Conservation (phyloP, 2,888 invertebrate genomes). For the Parnassius glacialis region DNA sequence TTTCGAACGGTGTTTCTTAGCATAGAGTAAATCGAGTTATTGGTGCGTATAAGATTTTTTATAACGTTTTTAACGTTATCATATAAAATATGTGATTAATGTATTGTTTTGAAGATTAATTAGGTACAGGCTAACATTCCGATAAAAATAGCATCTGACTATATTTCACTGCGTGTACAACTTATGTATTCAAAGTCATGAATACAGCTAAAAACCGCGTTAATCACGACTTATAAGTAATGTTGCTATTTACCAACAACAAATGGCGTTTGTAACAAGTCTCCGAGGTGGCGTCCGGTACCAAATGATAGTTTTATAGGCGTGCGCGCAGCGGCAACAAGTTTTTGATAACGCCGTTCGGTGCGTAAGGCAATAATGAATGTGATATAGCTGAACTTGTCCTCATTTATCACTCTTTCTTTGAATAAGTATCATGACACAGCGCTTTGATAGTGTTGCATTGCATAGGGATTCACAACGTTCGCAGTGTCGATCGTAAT, state of each 20-base stretch:
- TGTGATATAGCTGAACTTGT: conserved; percentile 69
- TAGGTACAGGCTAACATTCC: conserved; percentile 26
- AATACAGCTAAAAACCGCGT: conserved; percentile 48
- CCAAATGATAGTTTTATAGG: conserved; percentile 56
- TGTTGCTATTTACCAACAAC: conserved; percentile 56
- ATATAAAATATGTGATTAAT: conserved; percentile 15
- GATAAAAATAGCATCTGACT: conserved; percentile 45
- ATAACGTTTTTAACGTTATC: too few species aligned
- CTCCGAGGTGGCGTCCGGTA: conserved; percentile 55
- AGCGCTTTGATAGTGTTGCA: conserved; percentile 65
- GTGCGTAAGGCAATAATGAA: conserved; percentile 73
- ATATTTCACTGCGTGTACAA: conserved; percentile 46
- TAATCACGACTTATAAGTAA: conserved; percentile 62
- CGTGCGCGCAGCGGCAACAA: conserved; percentile 65
- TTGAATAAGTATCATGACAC: conserved; percentile 74
- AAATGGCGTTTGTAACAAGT: conserved; percentile 65
- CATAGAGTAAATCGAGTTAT: too few species aligned
- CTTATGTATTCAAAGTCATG: conserved; percentile 49
- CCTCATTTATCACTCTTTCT: conserved; percentile 74
- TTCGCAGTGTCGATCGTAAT: conserved; percentile 3
- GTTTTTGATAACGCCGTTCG: conserved; percentile 75
- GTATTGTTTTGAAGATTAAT: conserved; percentile 14
- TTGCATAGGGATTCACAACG: conserved; percentile 31
- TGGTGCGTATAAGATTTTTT: too few species aligned
- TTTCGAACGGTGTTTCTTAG: too few species aligned